Percentiles rank a stretch among this genome's conserved stretches.
These are phyloP conservation scores for Porites cylindrica DNA, from an alignment of 92 coral and sea anemone species.

Conservation along the genomic window DNA sequence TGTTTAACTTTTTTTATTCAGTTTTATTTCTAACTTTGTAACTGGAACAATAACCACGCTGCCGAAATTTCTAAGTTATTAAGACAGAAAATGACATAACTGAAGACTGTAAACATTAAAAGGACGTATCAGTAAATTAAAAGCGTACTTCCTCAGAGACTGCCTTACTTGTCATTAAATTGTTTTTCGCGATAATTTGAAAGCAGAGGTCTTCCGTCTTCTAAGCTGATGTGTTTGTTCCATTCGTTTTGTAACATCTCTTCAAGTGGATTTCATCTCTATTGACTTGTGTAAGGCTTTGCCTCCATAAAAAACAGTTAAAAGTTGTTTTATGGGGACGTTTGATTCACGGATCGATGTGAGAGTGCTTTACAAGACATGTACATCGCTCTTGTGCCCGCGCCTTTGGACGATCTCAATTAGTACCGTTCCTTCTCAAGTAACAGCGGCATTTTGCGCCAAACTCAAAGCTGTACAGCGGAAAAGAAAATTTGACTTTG, in stretches of 20 bases:
- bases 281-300: neutral
- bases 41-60: neutral
- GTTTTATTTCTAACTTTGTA: too few species aligned
- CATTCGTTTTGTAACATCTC: neutral
- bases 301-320: neutral
- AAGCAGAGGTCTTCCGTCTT: neutral
- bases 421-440: neutral
- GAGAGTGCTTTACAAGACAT: neutral
- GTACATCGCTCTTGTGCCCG: neutral
- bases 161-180: neutral
- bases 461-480: constrained; percentile 11
- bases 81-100: neutral
- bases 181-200: neutral
- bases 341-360: neutral
- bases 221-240: neutral
- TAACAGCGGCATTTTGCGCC: constrained; percentile 19
- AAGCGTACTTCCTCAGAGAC: neutral
- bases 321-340: neutral
- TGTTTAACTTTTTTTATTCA: neutral
- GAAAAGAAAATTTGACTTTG: constrained; percentile 16
- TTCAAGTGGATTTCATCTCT: neutral
- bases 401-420: neutral
- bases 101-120: neutral
- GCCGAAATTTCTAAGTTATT: neutral
- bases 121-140: neutral